Evolutionary conservation across 2,797 vertebrate genomes (phyloP), one percentile per base, ranked within the genome.

Genomic region (Silurus lanzhouensis): DNA sequence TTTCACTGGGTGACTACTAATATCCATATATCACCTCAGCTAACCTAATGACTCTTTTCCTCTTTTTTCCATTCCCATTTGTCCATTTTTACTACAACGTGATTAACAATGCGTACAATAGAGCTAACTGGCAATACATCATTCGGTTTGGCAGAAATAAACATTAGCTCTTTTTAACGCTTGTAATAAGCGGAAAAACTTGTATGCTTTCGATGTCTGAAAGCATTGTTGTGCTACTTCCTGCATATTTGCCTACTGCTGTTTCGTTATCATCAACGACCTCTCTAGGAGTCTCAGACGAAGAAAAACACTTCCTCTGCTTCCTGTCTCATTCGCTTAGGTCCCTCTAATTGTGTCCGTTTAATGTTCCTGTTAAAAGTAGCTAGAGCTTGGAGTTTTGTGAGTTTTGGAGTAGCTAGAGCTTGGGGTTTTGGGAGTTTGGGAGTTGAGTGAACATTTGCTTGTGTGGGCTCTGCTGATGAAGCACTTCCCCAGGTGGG

Each of bases 241-340:
- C 89, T 79, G 89, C 85, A 89, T 87, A 80, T 48, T 80, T 68
- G 46, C n/a, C 27, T 22, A 76, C 74, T 70, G 78, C 84, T 81
- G 27, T 90, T 92, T 70, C 82, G 90, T 91, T 91, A 90, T 84
- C 87, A 92, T 31, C 60, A 88, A 83, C 81, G 86, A 31, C 22
- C 76, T 76, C 27, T 60, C 76, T 71, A 89, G 66, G 85, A 88
- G 86, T 86, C 89, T 25, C 78, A 25, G 70, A 87, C 22, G 19
- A 81, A 84, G 91, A 94, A 91, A 91, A 90, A 91, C 91, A 92
- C 92, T 94, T 94, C 93, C 94, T 90, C 85, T 83, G 60, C 67
- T 85, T 85, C 84, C 68, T 75, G 60, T 61, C 68, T 46, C 70
- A 58, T 81, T 81, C 79, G 25, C 7, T 22, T 31, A 55, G 25